Percentiles rank a stretch among this genome's conserved stretches.
Evolutionary conservation across 2,888 invertebrate genomes (phyloP).

Genomic region (Chromoteleia sp.): DNA sequence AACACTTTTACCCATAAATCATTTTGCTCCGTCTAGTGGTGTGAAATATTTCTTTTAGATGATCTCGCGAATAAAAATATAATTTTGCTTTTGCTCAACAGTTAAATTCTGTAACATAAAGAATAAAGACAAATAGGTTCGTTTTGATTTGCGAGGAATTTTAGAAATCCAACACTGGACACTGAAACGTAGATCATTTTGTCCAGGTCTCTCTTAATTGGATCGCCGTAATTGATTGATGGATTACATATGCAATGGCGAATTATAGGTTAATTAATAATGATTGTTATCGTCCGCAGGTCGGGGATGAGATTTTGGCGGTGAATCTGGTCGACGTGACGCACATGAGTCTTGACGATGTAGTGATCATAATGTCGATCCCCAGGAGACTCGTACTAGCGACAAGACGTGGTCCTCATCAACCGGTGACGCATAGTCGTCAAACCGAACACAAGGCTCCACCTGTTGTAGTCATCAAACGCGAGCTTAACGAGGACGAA

Average conservation of each 20-base stretch:
- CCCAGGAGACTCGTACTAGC: conserved; percentile 97
- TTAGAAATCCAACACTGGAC: neutral
- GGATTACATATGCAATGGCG: conserved; percentile 36
- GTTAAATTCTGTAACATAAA: too few relatives aligned
- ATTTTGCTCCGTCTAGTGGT: too few relatives aligned
- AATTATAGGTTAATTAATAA: conserved; percentile 52
- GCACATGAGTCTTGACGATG: conserved; percentile 99
- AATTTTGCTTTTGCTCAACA: too few relatives aligned
- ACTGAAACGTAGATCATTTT: neutral
- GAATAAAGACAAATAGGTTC: too few relatives aligned
- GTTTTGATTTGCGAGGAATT: too few relatives aligned
- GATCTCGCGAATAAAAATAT: too few relatives aligned
- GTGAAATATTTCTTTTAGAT: too few relatives aligned
- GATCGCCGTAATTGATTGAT: conserved; percentile 46
- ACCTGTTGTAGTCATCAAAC: conserved; percentile 96
- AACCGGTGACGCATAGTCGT: conserved; percentile 81
- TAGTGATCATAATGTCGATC: conserved; percentile 99
- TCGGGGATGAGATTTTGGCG: conserved; percentile 99
- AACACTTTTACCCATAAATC: too few relatives aligned
- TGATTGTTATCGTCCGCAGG: conserved; percentile 85
- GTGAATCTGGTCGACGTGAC: conserved; percentile 99
- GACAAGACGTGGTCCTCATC: conserved; percentile 89
- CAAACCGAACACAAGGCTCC: conserved; percentile 92
- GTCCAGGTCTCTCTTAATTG: conserved; percentile 1
- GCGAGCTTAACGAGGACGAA: conserved; percentile 94